These are phyloP conservation scores for Diplazon laetatorius DNA, from an alignment of 2,888 invertebrate genomes.

Conservation along the genomic window DNA sequence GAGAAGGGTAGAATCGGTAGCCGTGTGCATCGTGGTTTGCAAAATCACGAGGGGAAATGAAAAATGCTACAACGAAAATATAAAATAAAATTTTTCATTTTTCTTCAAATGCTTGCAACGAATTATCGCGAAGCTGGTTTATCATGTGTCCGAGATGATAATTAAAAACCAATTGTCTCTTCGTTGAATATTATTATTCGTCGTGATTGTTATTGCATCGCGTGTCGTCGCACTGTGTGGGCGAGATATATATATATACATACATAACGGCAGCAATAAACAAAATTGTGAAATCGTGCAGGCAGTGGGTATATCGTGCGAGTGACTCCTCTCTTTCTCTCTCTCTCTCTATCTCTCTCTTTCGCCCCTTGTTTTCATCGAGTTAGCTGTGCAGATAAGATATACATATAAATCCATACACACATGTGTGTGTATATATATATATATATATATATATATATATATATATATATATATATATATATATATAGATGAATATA, in stretches of 20 bases:
- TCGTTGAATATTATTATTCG: conserved; percentile 8
- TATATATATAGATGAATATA: too few relatives aligned
- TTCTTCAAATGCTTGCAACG: not conserved
- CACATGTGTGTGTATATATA: too few relatives aligned
- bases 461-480: too few relatives aligned
- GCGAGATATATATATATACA: too few relatives aligned
- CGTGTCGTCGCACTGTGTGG: not conserved
- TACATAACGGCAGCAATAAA: conserved; percentile 16
- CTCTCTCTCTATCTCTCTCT: conserved; percentile 1
- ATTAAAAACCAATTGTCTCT: not conserved
- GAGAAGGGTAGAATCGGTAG: not conserved
- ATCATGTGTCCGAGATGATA: not conserved
- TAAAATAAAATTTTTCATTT: too few relatives aligned
- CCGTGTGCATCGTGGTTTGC: conserved; percentile 17
- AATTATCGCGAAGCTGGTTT: not conserved
- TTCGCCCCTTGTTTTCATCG: not conserved
- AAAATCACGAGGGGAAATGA: conserved; percentile 4
- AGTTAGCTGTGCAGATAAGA: conserved; percentile 16
- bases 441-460: too few relatives aligned
- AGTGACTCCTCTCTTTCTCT: not conserved
- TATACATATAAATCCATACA: not conserved
- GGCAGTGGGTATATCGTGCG: not conserved
- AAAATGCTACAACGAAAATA: not conserved
- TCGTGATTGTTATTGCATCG: not conserved
- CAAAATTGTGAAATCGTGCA: conserved; percentile 12